A percentile compares a stretch with the other conserved stretches of the same genome.
These are phyloP conservation scores for Pteronura brasiliensis DNA, from an alignment of 2,113 vertebrate species.

Conservation along the genomic window DNA sequence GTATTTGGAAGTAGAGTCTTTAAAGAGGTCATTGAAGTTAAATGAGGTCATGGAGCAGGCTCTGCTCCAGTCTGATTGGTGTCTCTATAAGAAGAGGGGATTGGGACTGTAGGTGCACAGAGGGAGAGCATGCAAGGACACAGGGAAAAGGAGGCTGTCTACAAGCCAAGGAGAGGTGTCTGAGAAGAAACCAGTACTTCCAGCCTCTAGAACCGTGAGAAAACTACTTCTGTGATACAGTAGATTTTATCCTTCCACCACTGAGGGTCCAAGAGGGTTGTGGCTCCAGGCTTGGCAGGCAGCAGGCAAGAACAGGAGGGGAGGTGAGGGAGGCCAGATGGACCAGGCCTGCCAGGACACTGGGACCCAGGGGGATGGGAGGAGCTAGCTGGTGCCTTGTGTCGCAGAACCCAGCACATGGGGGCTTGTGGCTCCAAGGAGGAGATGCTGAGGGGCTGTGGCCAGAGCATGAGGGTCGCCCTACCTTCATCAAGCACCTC, in stretches of 20 bases:
- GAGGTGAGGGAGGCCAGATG: not conserved
- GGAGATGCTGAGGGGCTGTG: not conserved
- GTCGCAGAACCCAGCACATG: not conserved
- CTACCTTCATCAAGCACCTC: not conserved
- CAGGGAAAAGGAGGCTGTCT: rapidly evolving
- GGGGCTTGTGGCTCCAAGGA: not conserved
- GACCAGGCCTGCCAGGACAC: not conserved
- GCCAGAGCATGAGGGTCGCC: rapidly evolving
- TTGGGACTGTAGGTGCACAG: not conserved
- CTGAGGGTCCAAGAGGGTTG: not conserved
- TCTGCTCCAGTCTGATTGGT: not conserved
- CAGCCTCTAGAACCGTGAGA: not conserved
- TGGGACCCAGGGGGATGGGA: not conserved
- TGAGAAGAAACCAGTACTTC: no score
- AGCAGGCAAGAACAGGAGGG: not conserved
- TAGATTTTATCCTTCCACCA: not conserved
- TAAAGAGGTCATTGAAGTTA: not conserved
- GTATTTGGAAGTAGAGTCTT: not conserved
- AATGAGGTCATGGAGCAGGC: not conserved
- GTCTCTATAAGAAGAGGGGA: not conserved
- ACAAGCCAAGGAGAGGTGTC: not conserved
- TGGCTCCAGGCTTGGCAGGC: not conserved
- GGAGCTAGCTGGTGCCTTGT: not conserved
- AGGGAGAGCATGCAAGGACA: not conserved
- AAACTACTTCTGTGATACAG: not conserved